These are phyloP conservation scores for Toxotes jaculatrix DNA, from an alignment of 2,113 vertebrate species.

Conservation along the genomic window DNA sequence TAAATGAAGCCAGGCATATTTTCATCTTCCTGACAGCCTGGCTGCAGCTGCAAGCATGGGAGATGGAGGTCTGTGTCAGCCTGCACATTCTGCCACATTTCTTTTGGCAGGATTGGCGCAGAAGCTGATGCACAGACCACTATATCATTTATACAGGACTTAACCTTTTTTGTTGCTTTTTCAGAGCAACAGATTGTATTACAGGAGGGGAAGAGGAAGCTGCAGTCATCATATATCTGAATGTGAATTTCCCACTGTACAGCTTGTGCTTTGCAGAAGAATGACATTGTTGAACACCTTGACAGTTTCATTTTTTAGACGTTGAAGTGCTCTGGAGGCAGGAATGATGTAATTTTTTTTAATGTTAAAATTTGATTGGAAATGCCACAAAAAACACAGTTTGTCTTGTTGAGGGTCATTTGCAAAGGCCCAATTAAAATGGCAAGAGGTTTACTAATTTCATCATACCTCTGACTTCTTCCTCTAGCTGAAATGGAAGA, in stretches of 20 bases:
- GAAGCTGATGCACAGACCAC: constrained; percentile 56
- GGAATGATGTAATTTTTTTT: constrained; percentile 9
- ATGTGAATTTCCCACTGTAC: neutral
- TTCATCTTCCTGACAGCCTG: constrained; percentile 81
- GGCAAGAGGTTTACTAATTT: neutral
- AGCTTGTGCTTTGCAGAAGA: neutral
- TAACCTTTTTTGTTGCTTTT: constrained; percentile 9
- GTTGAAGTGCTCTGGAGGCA: neutral
- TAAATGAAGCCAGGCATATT: constrained; percentile 82
- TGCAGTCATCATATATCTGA: neutral
- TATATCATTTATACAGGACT: constrained; percentile 45
- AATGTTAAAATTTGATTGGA: constrained; percentile 1
- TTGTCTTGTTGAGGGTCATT: neutral
- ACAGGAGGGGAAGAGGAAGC: neutral
- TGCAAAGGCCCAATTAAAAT: neutral
- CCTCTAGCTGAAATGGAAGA: neutral
- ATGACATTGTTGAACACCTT: neutral
- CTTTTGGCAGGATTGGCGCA: constrained; percentile 54
- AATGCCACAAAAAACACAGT: neutral
- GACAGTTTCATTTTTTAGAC: neutral
- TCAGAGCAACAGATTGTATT: constrained; percentile 21
- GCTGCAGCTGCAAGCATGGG: constrained; percentile 68
- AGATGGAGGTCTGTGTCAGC: constrained; percentile 73
- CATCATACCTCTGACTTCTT: neutral
- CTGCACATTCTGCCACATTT: constrained; percentile 55